Evolutionary conservation across 2,113 vertebrate genomes (phyloP), one percentile per base, ranked within the genome.

Genomic region (Osmerus mordax): DNA sequence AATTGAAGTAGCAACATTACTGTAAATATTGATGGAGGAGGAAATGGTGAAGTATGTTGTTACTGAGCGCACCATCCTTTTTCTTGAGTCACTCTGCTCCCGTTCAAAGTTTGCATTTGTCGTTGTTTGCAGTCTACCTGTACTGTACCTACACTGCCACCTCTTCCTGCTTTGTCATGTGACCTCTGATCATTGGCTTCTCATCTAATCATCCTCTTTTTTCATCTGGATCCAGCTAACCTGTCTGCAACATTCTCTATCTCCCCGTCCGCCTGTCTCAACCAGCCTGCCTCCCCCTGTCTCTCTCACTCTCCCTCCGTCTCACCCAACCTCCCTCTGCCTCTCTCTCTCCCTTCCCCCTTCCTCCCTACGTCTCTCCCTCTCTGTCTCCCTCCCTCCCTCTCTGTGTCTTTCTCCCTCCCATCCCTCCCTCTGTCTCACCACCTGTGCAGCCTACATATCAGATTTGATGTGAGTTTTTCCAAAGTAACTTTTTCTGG

Each of bases 401-500:
- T 66, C 6, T 3, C 53, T 54, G 4, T 7, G 4, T 36, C 4
- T 7, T 7, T 36, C 32, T 18, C 8, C 3, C 54, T 55, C 53
- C 61, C 25, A n/a, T 28, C 28, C 72, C 51, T 74, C 87, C 85
- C 71, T 47, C 77, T 74, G 74, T 71, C 75, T 78, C 71, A 80
- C 86, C 84, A 88, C 84, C 82, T 84, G 86, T 75, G 81, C 81
- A 79, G 79, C 81, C 83, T 74, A 85, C 77, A 78, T 81, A 83
- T 23, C 72, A 13, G 29, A 80, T 67, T 15, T 51, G 75, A 71
- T 67, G 71, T 52, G 28, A 68, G 70, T 60, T 78, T 69, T 81
- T 28, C 51, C 72, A 51, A 67, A 21, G 58, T 21, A 2, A 7
- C 7, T 16, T n/a, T 32, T 36, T 18, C 6, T 36, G 62, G 5